Evolutionary conservation across 2,113 vertebrate species (phyloP), one percentile per base, ranked within the genome.

Genomic region (Paraplagusia blochii): DNA sequence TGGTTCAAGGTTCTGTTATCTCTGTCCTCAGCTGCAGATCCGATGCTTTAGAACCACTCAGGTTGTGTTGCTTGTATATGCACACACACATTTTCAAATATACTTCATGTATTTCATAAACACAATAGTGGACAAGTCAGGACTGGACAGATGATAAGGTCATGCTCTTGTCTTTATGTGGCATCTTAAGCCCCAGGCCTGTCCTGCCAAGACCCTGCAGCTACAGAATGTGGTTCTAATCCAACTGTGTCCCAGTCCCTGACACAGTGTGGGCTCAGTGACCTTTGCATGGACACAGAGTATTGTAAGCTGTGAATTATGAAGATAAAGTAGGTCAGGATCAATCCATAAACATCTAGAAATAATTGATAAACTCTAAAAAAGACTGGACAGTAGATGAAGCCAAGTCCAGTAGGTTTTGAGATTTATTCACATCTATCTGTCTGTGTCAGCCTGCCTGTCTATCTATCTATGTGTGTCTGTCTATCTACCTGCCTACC

Each of bases 251-350:
- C 44, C 34, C 19, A 43, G 58, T 7, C 19, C 43, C 16, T 44
- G n/a, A 81, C 67, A n/a, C n/a, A n/a, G n/a, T 63, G 72, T 58
- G 77, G 53, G 19, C 59, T 72, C n/a, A 46, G 53, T 78, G 44
- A 74, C 67, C 72, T 80, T 8, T 65, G 58, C 61, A 19, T 1
- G 40, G 44, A 16, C 58, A 29, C n/a, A 38, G 9, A 56, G 19
- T 12, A 35, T 52, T 34, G 39, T 6, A 4, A 29, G 6, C 22
- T 13, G 13, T 13, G n/a, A 48, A 5, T 4, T 16, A 35, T 3
- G 6, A 29, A 29, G 11, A 40, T 40, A 38, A 38, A n/a, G 16
- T 36, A 51, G 1, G 1, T 42, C 1, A 19, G 1, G 40, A 13
- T 14, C 4, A 42, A 53, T 5, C 10, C 11, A 1, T 40, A 11